Evolutionary conservation across 2,797 vertebrate genomes (phyloP), one percentile per base, ranked within the genome.

Genomic region (Lutjanus campechanus): DNA sequence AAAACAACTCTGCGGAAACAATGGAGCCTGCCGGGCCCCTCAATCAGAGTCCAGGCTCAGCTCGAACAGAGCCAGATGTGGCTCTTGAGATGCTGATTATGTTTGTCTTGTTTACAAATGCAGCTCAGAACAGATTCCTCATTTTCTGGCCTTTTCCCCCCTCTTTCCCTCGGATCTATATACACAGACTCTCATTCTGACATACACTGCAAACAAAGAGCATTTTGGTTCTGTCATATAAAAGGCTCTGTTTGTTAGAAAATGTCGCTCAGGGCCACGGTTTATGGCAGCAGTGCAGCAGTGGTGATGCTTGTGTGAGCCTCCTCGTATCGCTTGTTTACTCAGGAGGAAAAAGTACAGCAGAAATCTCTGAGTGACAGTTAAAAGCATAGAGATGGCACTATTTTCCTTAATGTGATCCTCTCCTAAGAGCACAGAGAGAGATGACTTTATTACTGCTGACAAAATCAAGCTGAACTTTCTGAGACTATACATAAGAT

Each of bases 71-170:
- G 88, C 91, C 93, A 95, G 93, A 95, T 94, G 94, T 90, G 87
- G 70, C 85, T 93, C 88, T 88, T 22, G 64, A 87, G 92, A 93
- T 89, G 77, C 75, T 94, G 91, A 94, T 94, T 93, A 86, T 92
- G 94, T 94, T 93, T 93, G 89, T 91, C 91, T 93, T 94, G 93
- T 93, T 94, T 94, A 92, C 89, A 82, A 92, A 91, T 69, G 56
- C 86, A 87, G 78, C 86, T 81, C 83, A 79, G 86, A 89, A 88
- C 85, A 82, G 86, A 93, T 85, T 90, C 80, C 75, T 86, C 40
- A 62, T 76, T 88, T 83, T 83, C 62, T 72, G 67, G 50, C 62
- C 54, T 41, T 50, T 70, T 64, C 62, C 43, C 15, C 43, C 11
- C 36, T 25, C 20, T 59, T 46, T 56, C 64, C 43, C 65, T 82